A percentile compares a stretch with the other conserved stretches of the same genome.
Conservation (phyloP, 2,797 vertebrate genomes). For the Tapera naevia region DNA sequence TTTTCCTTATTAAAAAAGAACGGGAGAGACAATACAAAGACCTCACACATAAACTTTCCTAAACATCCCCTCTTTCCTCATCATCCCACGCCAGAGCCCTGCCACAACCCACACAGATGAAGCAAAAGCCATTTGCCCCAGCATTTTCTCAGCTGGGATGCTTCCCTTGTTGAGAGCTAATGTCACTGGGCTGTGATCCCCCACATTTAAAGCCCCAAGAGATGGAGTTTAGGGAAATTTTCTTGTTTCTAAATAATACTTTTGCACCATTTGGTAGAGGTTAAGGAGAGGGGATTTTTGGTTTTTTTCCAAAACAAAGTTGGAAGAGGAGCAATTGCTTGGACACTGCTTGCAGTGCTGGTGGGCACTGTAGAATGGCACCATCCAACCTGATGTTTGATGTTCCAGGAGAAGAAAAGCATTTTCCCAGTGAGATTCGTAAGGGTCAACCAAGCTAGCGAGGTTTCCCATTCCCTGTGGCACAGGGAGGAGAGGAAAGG, state of each 20-base stretch:
- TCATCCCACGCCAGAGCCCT: not conserved
- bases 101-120: not conserved
- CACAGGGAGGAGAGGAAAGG: not conserved
- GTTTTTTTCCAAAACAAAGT: not conserved
- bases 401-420: not conserved
- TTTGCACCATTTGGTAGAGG: not conserved
- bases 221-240: not conserved
- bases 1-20: not conserved
- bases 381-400: fast-evolving
- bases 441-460: fast-evolving
- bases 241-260: not conserved
- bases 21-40: not conserved
- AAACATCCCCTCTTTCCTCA: not conserved
- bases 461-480: not conserved
- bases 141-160: not conserved
- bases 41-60: fast-evolving
- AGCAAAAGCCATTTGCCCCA: not conserved
- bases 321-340: not conserved
- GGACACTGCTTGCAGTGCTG: fast-evolving
- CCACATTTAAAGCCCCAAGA: not conserved
- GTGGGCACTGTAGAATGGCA: not conserved
- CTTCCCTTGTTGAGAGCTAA: fast-evolving
- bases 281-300: not conserved
- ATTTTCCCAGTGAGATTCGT: not conserved
- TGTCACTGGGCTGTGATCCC: not conserved